Percentiles rank a stretch among this genome's conserved stretches.
Conservation (phyloP, 2,888 invertebrate species). For the Embidobia sp. region DNA sequence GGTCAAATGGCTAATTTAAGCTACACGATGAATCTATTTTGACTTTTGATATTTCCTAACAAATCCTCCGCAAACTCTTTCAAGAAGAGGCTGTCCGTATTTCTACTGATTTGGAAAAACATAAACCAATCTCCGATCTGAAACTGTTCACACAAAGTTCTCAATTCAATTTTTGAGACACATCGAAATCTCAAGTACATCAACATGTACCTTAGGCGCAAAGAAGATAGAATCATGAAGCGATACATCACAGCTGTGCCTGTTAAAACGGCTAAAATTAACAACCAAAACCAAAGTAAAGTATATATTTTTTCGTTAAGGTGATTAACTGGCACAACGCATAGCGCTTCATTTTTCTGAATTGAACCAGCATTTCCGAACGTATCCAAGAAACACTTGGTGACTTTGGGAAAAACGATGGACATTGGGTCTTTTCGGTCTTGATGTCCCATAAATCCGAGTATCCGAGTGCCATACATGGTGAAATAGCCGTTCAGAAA, state of each 20-base stretch:
- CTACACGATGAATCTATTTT: background rate
- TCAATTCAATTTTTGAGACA: conserved; percentile 86
- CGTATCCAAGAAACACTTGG: conserved; percentile 97
- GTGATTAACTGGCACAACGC: conserved; percentile 94
- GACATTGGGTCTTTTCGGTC: conserved; percentile 92
- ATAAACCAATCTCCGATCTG: conserved; percentile 97
- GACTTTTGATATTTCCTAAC: conserved; percentile 76
- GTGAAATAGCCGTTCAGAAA: conserved; percentile 95
- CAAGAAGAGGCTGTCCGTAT: conserved; percentile 94
- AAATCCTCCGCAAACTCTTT: conserved; percentile 92
- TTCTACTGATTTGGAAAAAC: conserved; percentile 94
- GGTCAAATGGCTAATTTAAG: too few species aligned
- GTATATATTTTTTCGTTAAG: conserved; percentile 97
- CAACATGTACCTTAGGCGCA: conserved; percentile 89
- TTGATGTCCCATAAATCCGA: conserved; percentile 93
- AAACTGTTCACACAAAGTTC: conserved; percentile 87
- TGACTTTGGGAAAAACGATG: conserved; percentile 94
- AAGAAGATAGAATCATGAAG: conserved; percentile 88
- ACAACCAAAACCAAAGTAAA: conserved; percentile 97
- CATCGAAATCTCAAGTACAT: conserved; percentile 91
- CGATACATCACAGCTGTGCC: conserved; percentile 92
- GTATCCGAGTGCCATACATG: conserved; percentile 94
- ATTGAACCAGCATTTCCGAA: conserved; percentile 96
- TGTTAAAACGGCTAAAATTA: conserved; percentile 90
- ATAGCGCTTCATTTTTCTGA: conserved; percentile 94